phyloP scores from a whole-genome alignment of 2,797 vertebrate genomes.

The Emys orbicularis region DNA sequence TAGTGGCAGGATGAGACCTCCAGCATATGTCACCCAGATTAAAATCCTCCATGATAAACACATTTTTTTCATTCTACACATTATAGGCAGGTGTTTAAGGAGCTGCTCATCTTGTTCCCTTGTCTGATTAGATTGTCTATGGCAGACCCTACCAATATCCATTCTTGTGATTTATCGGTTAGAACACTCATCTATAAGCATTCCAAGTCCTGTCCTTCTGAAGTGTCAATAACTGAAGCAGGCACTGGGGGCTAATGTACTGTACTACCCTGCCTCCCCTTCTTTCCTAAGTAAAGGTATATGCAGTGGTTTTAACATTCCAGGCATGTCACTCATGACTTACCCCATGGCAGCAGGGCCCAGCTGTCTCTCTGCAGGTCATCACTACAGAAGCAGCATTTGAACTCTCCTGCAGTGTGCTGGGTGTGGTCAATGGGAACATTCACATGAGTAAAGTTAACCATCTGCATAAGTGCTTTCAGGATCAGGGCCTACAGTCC shows the following conservation, averaged over 20 bases:
- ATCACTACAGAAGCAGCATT: neutral
- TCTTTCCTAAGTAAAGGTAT: neutral
- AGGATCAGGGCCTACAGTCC: neutral
- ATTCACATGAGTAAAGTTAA: neutral
- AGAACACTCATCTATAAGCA: accelerated
- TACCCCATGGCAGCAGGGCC: neutral
- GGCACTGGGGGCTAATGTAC: neutral
- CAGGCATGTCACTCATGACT: neutral
- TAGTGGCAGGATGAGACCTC: neutral
- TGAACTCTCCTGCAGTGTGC: neutral
- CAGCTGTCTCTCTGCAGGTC: neutral
- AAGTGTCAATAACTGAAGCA: neutral
- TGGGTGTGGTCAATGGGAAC: neutral
- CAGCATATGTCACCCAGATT: neutral
- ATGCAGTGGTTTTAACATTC: neutral
- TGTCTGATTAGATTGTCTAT: neutral
- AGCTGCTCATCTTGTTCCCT: neutral
- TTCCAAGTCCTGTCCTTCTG: neutral
- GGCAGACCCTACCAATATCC: neutral
- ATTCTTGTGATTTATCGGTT: neutral
- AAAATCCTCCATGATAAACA: neutral
- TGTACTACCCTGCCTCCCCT: accelerated
- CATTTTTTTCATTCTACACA: neutral
- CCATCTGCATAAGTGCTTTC: neutral
- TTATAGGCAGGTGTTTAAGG: neutral